Evolutionary conservation across 2,888 invertebrate genomes (phyloP), one percentile per base, ranked within the genome.

Genomic region (Hololepta plana): DNA sequence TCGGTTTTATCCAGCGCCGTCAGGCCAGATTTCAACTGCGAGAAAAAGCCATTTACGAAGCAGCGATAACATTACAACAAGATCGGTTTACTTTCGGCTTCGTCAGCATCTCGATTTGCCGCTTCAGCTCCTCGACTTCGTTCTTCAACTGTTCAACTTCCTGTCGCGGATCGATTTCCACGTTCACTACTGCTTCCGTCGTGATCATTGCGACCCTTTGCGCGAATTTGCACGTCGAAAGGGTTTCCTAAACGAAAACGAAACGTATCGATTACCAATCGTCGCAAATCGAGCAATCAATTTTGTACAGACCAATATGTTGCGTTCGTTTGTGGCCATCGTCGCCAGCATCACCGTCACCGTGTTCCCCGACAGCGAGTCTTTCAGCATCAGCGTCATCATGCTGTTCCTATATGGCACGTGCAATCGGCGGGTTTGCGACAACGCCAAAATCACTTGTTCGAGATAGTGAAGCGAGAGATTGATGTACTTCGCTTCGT

Each of bases 341-440:
- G 55, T 62, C n/a, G 62, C 60, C 27, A 64, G 41, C 60, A 64
- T 62, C 3, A 53, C 54, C 3, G 64, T 64, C 27, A 61, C 40
- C 29, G 61, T 63, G 43, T 64, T 63, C 22, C 64, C 62, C 14
- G 59, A 58, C 9, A 64, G 41, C 4, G 64, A 63, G 40, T 64
- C 64, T 20, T 57, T 48, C 13, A 64, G 43, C 29, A 64, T 49
- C 21, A 58, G 55, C 2, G 64, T 64, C 43, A 64, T 51, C 39
- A 60, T 45, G 14, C 62, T 64, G 45, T 64, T 64, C 37, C 64
- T 49, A 37, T 52, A 60, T 7, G 58, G 54, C 10, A 60, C 47
- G 33, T 60, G 59, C 4, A 32, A 28, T 24, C 51, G 42, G 31
- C 43, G 45, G 3, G 44, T 34, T 30, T 55, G 49, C 2, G 53